These are phyloP conservation scores for Halisarca cf. caerulea DNA, from an alignment of 37 sponge, comb jelly and placozoan species.

Conservation along the genomic window DNA sequence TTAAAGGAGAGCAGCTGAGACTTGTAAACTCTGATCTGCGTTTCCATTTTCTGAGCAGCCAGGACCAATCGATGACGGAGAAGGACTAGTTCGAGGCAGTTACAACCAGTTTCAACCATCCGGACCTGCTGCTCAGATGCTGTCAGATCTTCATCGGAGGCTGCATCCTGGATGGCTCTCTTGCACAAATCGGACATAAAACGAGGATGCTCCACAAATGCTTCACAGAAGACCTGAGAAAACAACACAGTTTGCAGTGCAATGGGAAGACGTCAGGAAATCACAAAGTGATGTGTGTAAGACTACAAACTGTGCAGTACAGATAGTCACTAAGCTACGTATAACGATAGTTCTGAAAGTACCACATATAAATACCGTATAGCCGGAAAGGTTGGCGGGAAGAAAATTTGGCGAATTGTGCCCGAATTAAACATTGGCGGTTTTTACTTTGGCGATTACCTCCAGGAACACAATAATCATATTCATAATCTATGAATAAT, in stretches of 20 bases:
- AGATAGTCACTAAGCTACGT: too few relatives aligned
- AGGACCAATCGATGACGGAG: constrained; percentile 44
- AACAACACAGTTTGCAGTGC: too few relatives aligned
- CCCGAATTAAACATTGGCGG: too few relatives aligned
- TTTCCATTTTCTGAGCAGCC: constrained; percentile 37
- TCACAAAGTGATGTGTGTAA: too few relatives aligned
- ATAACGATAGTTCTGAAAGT: too few relatives aligned
- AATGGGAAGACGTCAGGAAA: neutral
- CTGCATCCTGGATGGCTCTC: neutral
- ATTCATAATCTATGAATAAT: too few relatives aligned
- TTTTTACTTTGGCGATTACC: too few relatives aligned
- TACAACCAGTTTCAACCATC: constrained; percentile 28
- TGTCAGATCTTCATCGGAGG: neutral
- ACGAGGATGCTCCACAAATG: constrained; percentile 45
- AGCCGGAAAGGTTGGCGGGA: too few relatives aligned
- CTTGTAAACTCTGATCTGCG: constrained; percentile 39
- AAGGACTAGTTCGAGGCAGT: constrained; percentile 45
- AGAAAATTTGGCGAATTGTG: too few relatives aligned
- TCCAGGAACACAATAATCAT: too few relatives aligned
- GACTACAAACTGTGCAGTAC: too few relatives aligned
- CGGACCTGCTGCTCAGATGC: neutral
- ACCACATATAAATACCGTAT: too few relatives aligned
- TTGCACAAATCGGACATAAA: constrained; percentile 34
- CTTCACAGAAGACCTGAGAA: constrained; percentile 53
- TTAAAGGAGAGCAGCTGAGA: constrained; percentile 38